Conservation (phyloP, 2,113 vertebrate species). For the Hepsetus odoe region DNA sequence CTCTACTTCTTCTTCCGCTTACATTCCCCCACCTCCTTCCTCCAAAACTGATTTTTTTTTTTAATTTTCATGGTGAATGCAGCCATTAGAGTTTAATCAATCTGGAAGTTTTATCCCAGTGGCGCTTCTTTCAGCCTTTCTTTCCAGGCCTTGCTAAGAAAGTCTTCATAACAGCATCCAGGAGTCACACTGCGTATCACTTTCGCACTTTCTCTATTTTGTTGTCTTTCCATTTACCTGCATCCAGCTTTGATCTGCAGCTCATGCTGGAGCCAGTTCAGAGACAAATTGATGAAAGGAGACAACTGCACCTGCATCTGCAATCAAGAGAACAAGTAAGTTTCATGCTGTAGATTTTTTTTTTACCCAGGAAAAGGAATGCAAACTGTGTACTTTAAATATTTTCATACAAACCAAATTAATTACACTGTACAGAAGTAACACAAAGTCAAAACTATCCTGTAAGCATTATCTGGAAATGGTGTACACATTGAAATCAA, state of each 20-base stretch:
- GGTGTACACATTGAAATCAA: background rate
- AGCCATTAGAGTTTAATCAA: conserved; percentile 60
- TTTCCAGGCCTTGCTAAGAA: background rate
- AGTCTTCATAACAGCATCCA: conserved; percentile 2
- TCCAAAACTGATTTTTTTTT: conserved; percentile 42
- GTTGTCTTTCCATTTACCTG: conserved; percentile 18
- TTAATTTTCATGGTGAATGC: conserved; percentile 54
- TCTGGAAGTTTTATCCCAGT: conserved; percentile 42
- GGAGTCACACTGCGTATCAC: background rate
- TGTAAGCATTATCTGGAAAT: background rate
- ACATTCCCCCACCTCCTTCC: conserved; percentile 43
- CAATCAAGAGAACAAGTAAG: conserved; percentile 25
- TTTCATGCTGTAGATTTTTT: conserved; percentile 5
- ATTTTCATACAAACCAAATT: background rate
- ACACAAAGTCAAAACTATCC: too few species aligned
- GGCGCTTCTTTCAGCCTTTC: conserved; percentile 19
- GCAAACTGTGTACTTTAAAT: background rate
- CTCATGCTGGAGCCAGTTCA: background rate
- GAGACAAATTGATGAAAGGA: background rate
- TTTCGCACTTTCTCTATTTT: background rate
- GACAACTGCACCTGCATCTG: background rate
- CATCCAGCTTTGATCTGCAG: background rate
- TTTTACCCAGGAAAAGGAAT: too few species aligned
- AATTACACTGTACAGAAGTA: too few species aligned
- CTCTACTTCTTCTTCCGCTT: conserved; percentile 22